Percentiles rank a stretch among this genome's conserved stretches.
Conservation (phyloP, 2,888 invertebrate genomes). For the Baccha elongata region DNA sequence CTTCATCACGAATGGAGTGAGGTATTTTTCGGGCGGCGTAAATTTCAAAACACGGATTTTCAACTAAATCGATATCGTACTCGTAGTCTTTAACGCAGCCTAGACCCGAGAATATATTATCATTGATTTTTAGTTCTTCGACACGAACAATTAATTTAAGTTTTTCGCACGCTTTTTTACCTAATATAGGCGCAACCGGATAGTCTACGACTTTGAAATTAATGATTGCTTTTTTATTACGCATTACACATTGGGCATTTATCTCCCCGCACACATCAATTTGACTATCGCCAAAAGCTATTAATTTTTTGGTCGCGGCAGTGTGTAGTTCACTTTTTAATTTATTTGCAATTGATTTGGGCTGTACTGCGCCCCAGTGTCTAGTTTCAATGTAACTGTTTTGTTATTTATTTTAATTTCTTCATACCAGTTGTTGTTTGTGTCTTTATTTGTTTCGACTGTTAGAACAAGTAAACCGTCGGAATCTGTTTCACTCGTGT, state of each 20-base stretch:
- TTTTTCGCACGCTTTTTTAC: background rate
- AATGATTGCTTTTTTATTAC: slow-evolving; percentile 9
- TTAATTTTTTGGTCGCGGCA: slow-evolving; percentile 2
- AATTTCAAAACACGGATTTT: slow-evolving; percentile 34
- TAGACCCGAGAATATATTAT: slow-evolving; percentile 1
- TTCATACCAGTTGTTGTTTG: slow-evolving; percentile 9
- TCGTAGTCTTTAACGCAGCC: slow-evolving; percentile 52
- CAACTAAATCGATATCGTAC: slow-evolving; percentile 48
- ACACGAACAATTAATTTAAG: background rate
- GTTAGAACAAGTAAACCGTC: background rate
- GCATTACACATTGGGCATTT: background rate
- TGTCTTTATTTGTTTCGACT: slow-evolving; percentile 16
- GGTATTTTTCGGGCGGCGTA: slow-evolving; percentile 42
- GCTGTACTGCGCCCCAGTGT: slow-evolving; percentile 15
- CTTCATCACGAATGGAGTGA: slow-evolving; percentile 33
- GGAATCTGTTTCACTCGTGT: background rate
- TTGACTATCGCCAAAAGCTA: slow-evolving; percentile 6
- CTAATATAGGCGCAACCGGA: background rate
- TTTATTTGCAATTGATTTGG: background rate
- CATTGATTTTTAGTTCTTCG: background rate
- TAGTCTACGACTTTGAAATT: too few species aligned
- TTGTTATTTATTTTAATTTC: slow-evolving; percentile 12
- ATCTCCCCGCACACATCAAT: slow-evolving; percentile 1
- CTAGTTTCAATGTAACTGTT: slow-evolving; percentile 10
- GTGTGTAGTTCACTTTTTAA: background rate